Conservation (phyloP, 2,888 invertebrate species). For the Cantharis rufa region DNA sequence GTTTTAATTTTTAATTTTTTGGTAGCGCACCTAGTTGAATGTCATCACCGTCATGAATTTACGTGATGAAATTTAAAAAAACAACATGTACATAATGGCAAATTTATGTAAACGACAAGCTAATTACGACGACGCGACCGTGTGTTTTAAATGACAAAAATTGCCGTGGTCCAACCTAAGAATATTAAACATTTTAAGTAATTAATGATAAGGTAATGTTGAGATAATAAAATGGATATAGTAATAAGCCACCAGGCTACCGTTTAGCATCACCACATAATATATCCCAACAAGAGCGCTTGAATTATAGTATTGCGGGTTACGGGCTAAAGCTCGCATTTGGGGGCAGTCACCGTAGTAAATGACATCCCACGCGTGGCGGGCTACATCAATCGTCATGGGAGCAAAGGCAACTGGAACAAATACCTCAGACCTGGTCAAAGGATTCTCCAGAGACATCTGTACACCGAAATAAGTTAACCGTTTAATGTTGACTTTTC, state of each 20-base stretch:
- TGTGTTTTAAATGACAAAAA: neutral
- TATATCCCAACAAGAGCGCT: conserved; percentile 12
- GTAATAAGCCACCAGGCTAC: conserved; percentile 8
- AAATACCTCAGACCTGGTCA: conserved; percentile 27
- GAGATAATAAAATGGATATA: neutral
- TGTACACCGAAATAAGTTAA: conserved; percentile 17
- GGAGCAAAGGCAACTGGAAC: conserved; percentile 32
- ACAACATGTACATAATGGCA: neutral
- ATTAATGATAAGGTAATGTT: neutral
- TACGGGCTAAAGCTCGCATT: conserved; percentile 37
- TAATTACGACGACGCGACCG: neutral
- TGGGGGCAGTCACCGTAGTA: conserved; percentile 40
- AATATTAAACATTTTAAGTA: neutral
- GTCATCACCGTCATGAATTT: neutral
- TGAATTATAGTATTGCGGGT: conserved; percentile 36
- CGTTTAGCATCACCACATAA: conserved; percentile 9
- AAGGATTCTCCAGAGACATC: conserved; percentile 22
- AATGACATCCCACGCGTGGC: conserved; percentile 41
- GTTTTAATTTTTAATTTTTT: neutral
- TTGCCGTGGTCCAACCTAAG: neutral
- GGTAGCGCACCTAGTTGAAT: neutral
- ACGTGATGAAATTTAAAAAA: neutral
- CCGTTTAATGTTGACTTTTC: conserved; percentile 17
- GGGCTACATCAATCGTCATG: conserved; percentile 35
- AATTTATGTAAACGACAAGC: neutral